These are phyloP conservation scores for Neelides sp. DNA, from an alignment of 1,140 invertebrate genomes.

Conservation along the genomic window DNA sequence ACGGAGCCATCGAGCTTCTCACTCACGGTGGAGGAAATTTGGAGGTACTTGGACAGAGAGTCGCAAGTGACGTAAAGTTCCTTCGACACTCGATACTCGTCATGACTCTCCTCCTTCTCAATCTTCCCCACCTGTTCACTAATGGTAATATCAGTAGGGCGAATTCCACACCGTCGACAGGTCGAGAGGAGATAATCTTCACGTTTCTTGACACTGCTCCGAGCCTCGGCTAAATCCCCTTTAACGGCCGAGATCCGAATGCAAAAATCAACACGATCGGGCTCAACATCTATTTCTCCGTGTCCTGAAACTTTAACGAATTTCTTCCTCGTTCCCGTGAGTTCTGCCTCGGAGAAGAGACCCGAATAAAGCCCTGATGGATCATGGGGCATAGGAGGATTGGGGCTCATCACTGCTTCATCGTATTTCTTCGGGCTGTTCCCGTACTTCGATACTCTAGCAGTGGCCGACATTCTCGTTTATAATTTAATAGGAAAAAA, in stretches of 20 bases:
- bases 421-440: not conserved
- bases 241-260: constrained; percentile 13
- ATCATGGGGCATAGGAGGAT: constrained; percentile 1
- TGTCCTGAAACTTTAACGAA: constrained; percentile 22
- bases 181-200: constrained; percentile 24
- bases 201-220: constrained; percentile 15
- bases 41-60: constrained; percentile 11
- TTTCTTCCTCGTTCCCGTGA: constrained; percentile 8
- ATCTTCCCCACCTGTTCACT: not conserved
- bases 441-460: not conserved
- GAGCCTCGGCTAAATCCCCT: constrained; percentile 5
- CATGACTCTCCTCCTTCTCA: not conserved
- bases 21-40: constrained; percentile 7
- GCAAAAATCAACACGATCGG: constrained; percentile 18
- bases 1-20: constrained; percentile 22
- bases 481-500: not conserved
- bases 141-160: not conserved
- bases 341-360: constrained; percentile 4
- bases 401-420: not conserved
- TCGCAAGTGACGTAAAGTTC: constrained; percentile 16
- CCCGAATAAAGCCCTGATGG: constrained; percentile 9
- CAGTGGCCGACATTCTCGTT: not conserved
- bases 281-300: constrained; percentile 12
- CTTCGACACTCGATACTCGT: constrained; percentile 5
- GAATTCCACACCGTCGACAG: not conserved